phyloP scores from a whole-genome alignment of 2,113 vertebrate species.

The Probosciger aterrimus region DNA sequence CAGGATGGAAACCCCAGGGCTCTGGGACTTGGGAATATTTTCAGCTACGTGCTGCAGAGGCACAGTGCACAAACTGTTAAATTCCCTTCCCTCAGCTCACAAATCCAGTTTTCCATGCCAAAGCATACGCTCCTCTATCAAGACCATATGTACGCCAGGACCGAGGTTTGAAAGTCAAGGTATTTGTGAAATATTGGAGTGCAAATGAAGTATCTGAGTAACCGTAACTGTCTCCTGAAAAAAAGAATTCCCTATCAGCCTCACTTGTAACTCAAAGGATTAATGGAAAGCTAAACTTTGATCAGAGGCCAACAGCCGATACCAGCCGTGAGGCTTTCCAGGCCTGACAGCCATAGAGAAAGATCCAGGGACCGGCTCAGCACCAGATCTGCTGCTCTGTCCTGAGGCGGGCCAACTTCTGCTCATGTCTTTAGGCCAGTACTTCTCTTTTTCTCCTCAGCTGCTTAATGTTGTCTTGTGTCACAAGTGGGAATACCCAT shows the following conservation, averaged over 20 bases:
- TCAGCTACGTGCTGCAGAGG: not conserved
- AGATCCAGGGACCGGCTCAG: not conserved
- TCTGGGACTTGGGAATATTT: not conserved
- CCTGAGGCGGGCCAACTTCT: not conserved
- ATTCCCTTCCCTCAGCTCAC: not conserved
- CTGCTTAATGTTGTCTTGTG: not conserved
- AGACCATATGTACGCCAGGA: constrained; percentile 49
- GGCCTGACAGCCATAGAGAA: constrained; percentile 2
- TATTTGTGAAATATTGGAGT: constrained; percentile 51
- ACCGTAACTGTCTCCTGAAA: constrained; percentile 34
- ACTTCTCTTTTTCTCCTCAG: too few species aligned
- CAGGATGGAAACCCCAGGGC: not conserved
- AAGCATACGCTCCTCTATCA: constrained; percentile 42
- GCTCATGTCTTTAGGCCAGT: not conserved
- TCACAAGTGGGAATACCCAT: fast-evolving
- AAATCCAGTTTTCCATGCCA: constrained; percentile 21
- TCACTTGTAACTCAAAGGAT: constrained; percentile 33
- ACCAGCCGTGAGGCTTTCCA: constrained; percentile 48
- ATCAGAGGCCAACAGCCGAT: constrained; percentile 56
- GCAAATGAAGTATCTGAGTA: constrained; percentile 42
- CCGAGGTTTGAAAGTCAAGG: constrained; percentile 52
- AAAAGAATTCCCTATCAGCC: not conserved
- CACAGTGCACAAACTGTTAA: constrained; percentile 48
- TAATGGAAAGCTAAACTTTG: constrained; percentile 60
- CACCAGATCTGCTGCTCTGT: not conserved